Evolutionary conservation across 2,888 invertebrate species (phyloP).

Genomic region (Apotomis betuletana): DNA sequence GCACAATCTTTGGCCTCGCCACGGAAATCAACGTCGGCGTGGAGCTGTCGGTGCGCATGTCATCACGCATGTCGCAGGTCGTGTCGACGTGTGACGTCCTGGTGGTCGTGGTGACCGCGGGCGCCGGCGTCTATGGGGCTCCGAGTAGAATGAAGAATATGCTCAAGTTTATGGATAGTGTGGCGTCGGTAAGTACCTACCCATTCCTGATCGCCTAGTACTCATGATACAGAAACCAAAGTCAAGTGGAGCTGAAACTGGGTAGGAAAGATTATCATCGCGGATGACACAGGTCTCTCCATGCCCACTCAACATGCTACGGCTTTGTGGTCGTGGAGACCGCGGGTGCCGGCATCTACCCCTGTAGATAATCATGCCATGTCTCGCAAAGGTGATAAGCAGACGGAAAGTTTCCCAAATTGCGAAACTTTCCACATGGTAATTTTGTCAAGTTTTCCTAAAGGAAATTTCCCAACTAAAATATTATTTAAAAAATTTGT

Average conservation of each 20-base stretch:
- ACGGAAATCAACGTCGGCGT: conserved; percentile 82
- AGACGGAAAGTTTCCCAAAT: too few relatives aligned
- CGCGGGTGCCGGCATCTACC: too few relatives aligned
- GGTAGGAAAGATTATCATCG: conserved; percentile 46
- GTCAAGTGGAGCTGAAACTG: too few relatives aligned
- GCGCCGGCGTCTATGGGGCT: conserved; percentile 80
- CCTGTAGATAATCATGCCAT: too few relatives aligned
- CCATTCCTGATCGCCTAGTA: not conserved
- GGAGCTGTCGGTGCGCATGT: conserved; percentile 80
- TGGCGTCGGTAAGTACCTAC: conserved; percentile 67
- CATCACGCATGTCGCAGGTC: conserved; percentile 81
- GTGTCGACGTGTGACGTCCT: conserved; percentile 83
- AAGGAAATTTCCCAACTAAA: too few relatives aligned
- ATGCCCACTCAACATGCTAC: too few relatives aligned
- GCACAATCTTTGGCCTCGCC: conserved; percentile 77
- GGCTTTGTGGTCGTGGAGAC: too few relatives aligned
- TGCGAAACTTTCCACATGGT: too few relatives aligned
- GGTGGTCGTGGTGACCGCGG: conserved; percentile 80
- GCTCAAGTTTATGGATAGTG: conserved; percentile 77
- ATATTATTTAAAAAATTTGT: too few relatives aligned
- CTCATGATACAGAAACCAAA: not conserved
- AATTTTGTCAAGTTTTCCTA: too few relatives aligned
- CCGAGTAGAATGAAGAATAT: conserved; percentile 79
- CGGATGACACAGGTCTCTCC: too few relatives aligned
- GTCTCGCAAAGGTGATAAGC: too few relatives aligned